Base-by-base conservation (phyloP, 2,888 invertebrate genomes). In the Nyleta sp. region DNA sequence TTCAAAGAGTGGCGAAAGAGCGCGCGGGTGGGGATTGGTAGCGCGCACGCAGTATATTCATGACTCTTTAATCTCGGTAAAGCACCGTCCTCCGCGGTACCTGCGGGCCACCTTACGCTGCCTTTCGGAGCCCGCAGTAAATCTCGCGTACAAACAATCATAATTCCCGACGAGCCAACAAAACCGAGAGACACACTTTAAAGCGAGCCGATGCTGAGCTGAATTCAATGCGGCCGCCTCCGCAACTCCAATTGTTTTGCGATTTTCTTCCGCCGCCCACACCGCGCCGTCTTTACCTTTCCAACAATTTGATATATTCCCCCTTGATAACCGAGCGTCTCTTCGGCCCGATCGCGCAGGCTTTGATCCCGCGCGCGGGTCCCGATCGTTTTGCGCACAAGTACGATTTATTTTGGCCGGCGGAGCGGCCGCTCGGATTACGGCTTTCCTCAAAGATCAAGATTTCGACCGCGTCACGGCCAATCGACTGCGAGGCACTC, bases 141-240 rank as follows among this genome's bases (percentile, higher is more conserved):
- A 89, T 89, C 87, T 87, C 85, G 84, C 85, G 87, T 87, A 87
- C 89, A 88, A 90, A 90, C 88, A 90, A 89, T 90, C 89, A 88
- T 90, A 89, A 90, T 90, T 89, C 87, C 87, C 87, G 87, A 87
- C 86, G 87, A 87, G 86, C 85, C 84, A 87, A 87, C 88, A 85
- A 85, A 85, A 84, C 81, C 76, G 81, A 78, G 84, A 84, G 85
- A 84, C 82, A 84, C 82, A 70, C 70, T 88, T 89, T 89, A 87
- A 89, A 87, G 87, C 84, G 83, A 86, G 87, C 89, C 89, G 90
- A 89, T 88, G 88, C 86, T 87, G 85, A 80, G 65, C 84, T 80
- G 82, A 82, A 87, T 87, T 87, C 87, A 87, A 89, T 86, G 88
- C 88, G 86, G 82, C 88, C 88, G 87, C 88, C 88, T 86, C 86